phyloP scores from a whole-genome alignment of 2,888 invertebrate species.

The Pycnomerus fuliginosus region DNA sequence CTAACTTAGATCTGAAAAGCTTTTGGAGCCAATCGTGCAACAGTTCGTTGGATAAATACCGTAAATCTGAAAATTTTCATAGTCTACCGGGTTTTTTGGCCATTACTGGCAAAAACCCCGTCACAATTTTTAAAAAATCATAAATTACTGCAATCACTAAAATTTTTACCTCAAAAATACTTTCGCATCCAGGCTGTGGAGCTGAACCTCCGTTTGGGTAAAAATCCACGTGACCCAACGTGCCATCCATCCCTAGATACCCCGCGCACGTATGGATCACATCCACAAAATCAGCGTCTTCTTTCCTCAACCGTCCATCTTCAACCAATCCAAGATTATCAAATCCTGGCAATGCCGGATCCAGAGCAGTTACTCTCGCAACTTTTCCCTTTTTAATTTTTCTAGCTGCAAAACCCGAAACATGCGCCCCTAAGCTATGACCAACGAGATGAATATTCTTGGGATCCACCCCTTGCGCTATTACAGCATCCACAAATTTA shows the following conservation, averaged over 20 bases:
- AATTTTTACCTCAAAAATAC: conserved; percentile 46
- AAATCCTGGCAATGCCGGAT: conserved; percentile 70
- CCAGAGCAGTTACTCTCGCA: conserved; percentile 63
- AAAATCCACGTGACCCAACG: conserved; percentile 72
- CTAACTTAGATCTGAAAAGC: too few relatives aligned
- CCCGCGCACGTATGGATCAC: conserved; percentile 74
- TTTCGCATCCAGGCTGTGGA: conserved; percentile 68
- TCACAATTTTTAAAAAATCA: too few relatives aligned
- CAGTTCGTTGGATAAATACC: too few relatives aligned
- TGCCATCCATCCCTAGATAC: conserved; percentile 59
- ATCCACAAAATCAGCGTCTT: conserved; percentile 72
- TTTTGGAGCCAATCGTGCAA: too few relatives aligned
- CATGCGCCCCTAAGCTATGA: conserved; percentile 62
- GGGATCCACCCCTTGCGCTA: conserved; percentile 44
- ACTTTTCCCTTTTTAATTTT: conserved; percentile 52
- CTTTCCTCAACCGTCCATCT: conserved; percentile 59
- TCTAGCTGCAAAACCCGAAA: conserved; percentile 52
- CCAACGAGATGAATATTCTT: conserved; percentile 58
- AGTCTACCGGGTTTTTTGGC: too few relatives aligned
- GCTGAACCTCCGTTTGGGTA: conserved; percentile 71
- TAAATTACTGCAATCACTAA: too few relatives aligned
- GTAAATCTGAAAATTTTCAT: too few relatives aligned
- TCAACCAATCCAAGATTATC: conserved; percentile 50
- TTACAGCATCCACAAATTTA: conserved; percentile 51
- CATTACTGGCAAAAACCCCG: too few relatives aligned